These are phyloP conservation scores for Jaculus jaculus DNA, from an alignment of 2,113 vertebrate species.

Conservation along the genomic window DNA sequence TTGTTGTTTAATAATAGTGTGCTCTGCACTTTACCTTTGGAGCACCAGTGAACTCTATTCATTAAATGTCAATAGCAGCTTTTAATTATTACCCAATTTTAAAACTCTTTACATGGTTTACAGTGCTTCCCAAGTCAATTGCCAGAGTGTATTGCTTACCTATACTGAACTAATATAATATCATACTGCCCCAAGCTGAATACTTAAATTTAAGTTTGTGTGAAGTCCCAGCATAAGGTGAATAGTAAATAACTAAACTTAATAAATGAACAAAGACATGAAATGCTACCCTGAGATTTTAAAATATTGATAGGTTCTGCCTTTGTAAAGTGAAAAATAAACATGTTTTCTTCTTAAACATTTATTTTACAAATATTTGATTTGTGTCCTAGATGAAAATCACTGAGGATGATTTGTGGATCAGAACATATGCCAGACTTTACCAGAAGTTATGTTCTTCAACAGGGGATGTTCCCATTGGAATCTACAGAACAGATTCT, in stretches of 20 bases:
- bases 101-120: background rate
- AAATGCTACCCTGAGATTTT: background rate
- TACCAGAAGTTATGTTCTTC: constrained; percentile 97
- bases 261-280: background rate
- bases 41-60: background rate
- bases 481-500: constrained; percentile 94
- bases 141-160: background rate
- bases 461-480: constrained; percentile 95
- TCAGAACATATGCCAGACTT: constrained; percentile 94
- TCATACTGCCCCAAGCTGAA: background rate
- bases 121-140: background rate
- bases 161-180: background rate
- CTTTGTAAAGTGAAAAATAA: background rate
- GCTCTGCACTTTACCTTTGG: background rate
- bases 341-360: background rate
- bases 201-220: background rate
- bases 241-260: background rate
- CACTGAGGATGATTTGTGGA: constrained; percentile 95
- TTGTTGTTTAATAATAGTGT: background rate
- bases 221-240: background rate
- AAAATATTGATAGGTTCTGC: background rate
- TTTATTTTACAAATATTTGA: background rate
- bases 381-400: constrained; percentile 91
- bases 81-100: background rate
- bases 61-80: background rate